Evolutionary conservation across 2,113 vertebrate genomes (phyloP).

Genomic region (Eulacestoma nigropectus): DNA sequence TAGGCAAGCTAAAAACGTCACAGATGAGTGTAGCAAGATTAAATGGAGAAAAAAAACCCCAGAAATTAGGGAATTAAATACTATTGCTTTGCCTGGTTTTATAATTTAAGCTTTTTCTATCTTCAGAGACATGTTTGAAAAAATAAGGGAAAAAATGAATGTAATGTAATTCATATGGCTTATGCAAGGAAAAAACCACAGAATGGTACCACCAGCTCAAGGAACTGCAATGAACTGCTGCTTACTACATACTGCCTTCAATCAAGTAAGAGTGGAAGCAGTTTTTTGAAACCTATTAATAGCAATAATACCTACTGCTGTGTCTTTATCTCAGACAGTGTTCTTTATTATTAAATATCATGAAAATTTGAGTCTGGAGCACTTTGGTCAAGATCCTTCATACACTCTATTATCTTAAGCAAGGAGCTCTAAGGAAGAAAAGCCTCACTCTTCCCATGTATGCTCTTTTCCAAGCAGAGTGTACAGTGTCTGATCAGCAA

Average conservation of each 20-base stretch:
- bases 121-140: neutral
- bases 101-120: neutral
- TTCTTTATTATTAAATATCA: neutral
- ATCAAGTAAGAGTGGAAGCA: neutral
- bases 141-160: neutral
- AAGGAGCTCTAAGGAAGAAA: neutral
- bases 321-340: neutral
- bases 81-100: neutral
- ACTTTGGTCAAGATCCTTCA: neutral
- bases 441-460: neutral
- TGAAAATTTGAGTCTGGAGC: neutral
- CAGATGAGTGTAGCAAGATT: neutral
- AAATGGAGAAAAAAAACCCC: fast-evolving
- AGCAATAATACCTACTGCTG: neutral
- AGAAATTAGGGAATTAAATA: neutral
- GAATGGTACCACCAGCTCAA: neutral
- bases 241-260: neutral
- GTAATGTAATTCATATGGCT: neutral
- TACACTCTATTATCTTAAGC: neutral
- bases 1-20: neutral
- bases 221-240: neutral
- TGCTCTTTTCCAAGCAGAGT: neutral
- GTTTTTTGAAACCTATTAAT: neutral
- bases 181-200: neutral
- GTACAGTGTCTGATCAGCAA: neutral